These are phyloP conservation scores for Lithosia quadra DNA, from an alignment of 2,888 invertebrate species.

Conservation along the genomic window DNA sequence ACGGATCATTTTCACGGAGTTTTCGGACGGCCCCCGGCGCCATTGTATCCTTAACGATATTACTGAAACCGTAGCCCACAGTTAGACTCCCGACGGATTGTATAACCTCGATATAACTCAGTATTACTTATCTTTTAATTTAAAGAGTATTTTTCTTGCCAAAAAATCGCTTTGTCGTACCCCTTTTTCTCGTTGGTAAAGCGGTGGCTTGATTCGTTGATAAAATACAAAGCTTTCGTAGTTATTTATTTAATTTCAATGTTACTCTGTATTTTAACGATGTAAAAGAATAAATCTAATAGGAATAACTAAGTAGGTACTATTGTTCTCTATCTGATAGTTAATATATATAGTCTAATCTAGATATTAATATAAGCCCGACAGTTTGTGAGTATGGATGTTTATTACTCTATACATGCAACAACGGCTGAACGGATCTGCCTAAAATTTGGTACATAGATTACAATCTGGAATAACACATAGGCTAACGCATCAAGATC, in stretches of 20 bases:
- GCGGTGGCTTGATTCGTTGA: slow-evolving; percentile 68
- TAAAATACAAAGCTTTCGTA: slow-evolving; percentile 64
- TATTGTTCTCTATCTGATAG: neutral
- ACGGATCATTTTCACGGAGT: slow-evolving; percentile 68
- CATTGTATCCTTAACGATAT: slow-evolving; percentile 77
- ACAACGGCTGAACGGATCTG: no score
- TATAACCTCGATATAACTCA: slow-evolving; percentile 70
- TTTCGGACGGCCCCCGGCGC: slow-evolving; percentile 58
- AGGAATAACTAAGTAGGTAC: no score
- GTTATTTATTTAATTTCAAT: slow-evolving; percentile 60
- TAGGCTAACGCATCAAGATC: no score
- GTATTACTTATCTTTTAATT: slow-evolving; percentile 66
- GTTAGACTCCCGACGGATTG: slow-evolving; percentile 64
- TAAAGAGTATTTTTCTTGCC: slow-evolving; percentile 61
- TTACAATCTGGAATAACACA: no score
- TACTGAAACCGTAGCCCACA: slow-evolving; percentile 46
- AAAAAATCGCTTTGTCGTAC: slow-evolving; percentile 65
- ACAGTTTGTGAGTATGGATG: no score
- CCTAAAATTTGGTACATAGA: no score
- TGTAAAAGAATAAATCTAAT: slow-evolving; percentile 2
- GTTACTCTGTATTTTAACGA: slow-evolving; percentile 53
- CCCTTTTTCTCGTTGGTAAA: slow-evolving; percentile 64
- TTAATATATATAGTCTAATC: neutral
- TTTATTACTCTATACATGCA: no score
- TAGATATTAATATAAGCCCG: neutral